Conservation (phyloP, 1,140 invertebrate species). For the Medauroidea extradentata region DNA sequence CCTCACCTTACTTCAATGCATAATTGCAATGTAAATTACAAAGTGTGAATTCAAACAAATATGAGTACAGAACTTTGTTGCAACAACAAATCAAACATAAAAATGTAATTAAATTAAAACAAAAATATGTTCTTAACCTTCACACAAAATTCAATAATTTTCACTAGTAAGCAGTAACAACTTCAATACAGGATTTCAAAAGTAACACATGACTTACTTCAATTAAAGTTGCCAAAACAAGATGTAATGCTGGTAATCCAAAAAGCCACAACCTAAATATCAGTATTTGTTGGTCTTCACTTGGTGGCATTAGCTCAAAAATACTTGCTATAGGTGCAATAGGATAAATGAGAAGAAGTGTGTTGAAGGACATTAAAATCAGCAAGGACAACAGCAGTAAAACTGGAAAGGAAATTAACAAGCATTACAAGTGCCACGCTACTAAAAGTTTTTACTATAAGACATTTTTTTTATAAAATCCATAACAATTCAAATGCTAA, state of each 20-base stretch:
- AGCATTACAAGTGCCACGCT: not conserved
- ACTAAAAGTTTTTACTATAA: not conserved
- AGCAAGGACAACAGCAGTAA: slow-evolving; percentile 17
- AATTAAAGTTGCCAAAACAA: slow-evolving; percentile 34
- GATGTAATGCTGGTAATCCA: slow-evolving; percentile 34
- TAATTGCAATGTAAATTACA: no score
- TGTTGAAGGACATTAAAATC: slow-evolving; percentile 30
- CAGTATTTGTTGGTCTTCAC: slow-evolving; percentile 20
- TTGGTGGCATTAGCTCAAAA: slow-evolving; percentile 37
- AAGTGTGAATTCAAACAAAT: no score
- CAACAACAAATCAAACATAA: no score
- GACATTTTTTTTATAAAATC: no score
- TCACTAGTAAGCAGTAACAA: no score
- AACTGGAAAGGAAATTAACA: slow-evolving; percentile 26
- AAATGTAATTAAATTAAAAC: no score
- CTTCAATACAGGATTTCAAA: no score
- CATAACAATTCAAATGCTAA: no score
- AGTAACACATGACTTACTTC: slow-evolving; percentile 41
- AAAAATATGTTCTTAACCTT: not conserved
- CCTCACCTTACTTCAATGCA: no score
- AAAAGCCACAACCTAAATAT: slow-evolving; percentile 34
- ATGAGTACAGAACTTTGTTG: no score
- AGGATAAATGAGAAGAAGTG: slow-evolving; percentile 35
- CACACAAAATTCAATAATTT: no score
- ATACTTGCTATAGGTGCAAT: slow-evolving; percentile 29